Evolutionary conservation across 2,113 vertebrate species (phyloP).

Genomic region (Alosa alosa): DNA sequence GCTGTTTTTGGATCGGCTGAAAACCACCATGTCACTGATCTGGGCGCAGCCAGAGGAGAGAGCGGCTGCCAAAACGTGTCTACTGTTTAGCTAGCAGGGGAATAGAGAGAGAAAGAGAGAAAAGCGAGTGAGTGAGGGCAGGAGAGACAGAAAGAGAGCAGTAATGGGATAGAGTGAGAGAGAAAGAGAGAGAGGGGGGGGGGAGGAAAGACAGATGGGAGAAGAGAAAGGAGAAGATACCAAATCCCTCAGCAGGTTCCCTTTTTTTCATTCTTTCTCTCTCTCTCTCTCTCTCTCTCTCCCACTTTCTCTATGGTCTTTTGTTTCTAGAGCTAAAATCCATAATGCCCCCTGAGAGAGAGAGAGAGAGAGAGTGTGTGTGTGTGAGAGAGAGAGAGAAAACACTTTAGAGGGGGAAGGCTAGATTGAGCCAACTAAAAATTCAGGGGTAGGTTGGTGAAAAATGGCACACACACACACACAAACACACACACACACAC

Average conservation of each 20-base stretch:
- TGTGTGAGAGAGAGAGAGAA: not conserved
- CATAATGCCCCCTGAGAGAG: not conserved
- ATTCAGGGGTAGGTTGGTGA: not conserved
- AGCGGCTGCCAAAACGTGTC: not conserved
- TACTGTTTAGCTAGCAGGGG: not conserved
- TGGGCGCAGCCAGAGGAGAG: not conserved
- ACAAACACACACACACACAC: conserved; percentile 9
- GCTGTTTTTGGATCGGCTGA: not conserved
- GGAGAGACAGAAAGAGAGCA: not conserved
- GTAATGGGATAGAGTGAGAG: not conserved
- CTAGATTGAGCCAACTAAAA: not conserved
- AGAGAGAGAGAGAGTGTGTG: not conserved
- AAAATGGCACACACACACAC: not conserved
- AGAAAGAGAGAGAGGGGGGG: not conserved
- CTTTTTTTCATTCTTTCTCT: not conserved
- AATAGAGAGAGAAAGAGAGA: not conserved
- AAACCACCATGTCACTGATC: conserved; percentile 11
- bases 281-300: not conserved
- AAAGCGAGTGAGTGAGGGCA: not conserved
- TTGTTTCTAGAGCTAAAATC: conserved; percentile 10
- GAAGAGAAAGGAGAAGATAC: conserved; percentile 11
- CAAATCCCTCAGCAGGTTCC: not conserved
- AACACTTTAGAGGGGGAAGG: not conserved
- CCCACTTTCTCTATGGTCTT: not conserved
- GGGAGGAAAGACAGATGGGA: not conserved